Conservation (phyloP, 2,797 vertebrate species). For the Myotis daubentonii region DNA sequence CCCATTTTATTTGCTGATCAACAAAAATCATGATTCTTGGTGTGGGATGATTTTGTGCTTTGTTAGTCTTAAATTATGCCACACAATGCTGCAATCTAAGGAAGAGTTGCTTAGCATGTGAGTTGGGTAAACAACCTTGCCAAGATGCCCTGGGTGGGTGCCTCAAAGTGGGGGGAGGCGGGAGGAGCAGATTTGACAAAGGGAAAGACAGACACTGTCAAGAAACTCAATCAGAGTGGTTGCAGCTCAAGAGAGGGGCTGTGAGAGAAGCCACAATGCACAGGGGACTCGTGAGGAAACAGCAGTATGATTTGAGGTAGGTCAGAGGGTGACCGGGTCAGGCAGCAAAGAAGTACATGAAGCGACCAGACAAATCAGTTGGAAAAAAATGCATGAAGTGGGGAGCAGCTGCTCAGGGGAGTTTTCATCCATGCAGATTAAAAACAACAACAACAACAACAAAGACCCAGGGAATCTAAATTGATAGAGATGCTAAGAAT, state of each 20-base stretch:
- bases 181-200: not conserved
- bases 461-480: not conserved
- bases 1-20: constrained; percentile 19
- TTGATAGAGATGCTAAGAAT: not conserved
- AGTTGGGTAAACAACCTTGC: not conserved
- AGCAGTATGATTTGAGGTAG: not conserved
- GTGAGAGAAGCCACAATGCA: not conserved
- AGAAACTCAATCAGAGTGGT: not conserved
- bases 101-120: not conserved
- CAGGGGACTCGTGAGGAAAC: not conserved
- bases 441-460: not conserved
- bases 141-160: not conserved
- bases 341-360: not conserved
- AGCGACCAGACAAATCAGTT: not conserved
- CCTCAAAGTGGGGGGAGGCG: not conserved
- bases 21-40: not conserved
- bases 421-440: not conserved
- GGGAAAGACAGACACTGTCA: not conserved
- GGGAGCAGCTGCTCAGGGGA: not conserved
- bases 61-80: not conserved
- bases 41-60: not conserved
- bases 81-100: not conserved
- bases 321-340: not conserved
- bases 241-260: not conserved
- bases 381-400: constrained; percentile 5